phyloP scores from a whole-genome alignment of 2,888 invertebrate species.

The Drosophila pegasa region DNA sequence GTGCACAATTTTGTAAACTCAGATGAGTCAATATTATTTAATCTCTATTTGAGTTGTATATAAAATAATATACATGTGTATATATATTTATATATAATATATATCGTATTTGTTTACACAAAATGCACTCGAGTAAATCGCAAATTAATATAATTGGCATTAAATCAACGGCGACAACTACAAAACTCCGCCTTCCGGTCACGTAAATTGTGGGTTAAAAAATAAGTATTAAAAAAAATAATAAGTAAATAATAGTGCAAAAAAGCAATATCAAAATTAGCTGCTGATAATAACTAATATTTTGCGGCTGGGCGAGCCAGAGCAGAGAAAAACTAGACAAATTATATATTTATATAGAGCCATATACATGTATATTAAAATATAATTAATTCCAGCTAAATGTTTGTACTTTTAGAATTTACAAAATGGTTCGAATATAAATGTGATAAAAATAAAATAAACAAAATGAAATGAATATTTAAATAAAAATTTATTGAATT shows the following conservation, averaged over 20 bases:
- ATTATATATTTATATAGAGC: not conserved
- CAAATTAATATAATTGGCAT: constrained; percentile 45
- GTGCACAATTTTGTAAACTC: not conserved
- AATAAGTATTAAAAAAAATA: constrained; percentile 27
- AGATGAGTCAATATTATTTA: not conserved
- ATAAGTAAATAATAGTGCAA: constrained; percentile 15
- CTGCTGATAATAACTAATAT: constrained; percentile 17
- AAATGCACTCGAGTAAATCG: constrained; percentile 26
- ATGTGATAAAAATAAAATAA: no score
- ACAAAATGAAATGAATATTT: no score
- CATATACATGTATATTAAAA: not conserved
- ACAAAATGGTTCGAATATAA: no score
- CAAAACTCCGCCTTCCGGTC: constrained; percentile 68
- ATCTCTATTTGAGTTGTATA: not conserved
- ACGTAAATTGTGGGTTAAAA: constrained; percentile 49
- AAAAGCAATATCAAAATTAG: constrained; percentile 14
- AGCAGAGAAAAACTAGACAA: not conserved
- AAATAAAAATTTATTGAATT: no score
- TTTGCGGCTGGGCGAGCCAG: not conserved
- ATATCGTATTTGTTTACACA: constrained; percentile 22
- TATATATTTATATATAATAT: not conserved
- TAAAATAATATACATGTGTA: not conserved
- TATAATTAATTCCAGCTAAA: not conserved
- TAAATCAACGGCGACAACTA: constrained; percentile 54
- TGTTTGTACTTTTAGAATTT: not conserved